Conservation (phyloP, 2,797 vertebrate species). For the Garrulus glandarius region DNA sequence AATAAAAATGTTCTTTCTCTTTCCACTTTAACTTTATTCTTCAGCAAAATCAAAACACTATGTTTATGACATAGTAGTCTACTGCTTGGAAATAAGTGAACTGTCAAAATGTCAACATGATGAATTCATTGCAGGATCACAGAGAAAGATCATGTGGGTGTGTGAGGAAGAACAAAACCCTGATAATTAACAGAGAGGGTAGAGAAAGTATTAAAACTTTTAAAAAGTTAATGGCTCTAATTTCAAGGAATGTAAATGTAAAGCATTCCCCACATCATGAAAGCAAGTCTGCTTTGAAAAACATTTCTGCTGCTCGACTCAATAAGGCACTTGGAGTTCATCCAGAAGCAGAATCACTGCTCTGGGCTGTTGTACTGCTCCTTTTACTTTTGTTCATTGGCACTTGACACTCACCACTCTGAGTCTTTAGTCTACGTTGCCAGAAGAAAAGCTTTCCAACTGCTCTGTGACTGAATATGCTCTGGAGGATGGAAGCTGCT, state of each 20-base stretch:
- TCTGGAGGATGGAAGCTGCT: background rate
- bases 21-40: background rate
- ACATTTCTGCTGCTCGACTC: background rate
- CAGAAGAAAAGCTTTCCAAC: background rate
- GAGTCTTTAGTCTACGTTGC: background rate
- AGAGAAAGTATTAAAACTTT: background rate
- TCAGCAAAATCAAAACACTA: background rate
- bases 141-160: background rate
- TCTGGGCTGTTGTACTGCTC: constrained; percentile 4
- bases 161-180: constrained; percentile 2
- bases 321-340: background rate
- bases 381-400: constrained; percentile 28
- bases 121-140: background rate
- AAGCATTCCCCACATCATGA: background rate
- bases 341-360: constrained; percentile 29
- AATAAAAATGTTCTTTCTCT: background rate
- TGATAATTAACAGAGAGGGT: background rate
- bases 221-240: background rate
- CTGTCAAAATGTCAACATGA: constrained; percentile 28
- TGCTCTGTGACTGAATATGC: background rate
- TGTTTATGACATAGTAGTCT: background rate
- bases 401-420: background rate
- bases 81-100: constrained; percentile 2
- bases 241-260: background rate
- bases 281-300: background rate